Evolutionary conservation across 2,888 invertebrate species (phyloP).

Genomic region (Leptogaster cylindrica): DNA sequence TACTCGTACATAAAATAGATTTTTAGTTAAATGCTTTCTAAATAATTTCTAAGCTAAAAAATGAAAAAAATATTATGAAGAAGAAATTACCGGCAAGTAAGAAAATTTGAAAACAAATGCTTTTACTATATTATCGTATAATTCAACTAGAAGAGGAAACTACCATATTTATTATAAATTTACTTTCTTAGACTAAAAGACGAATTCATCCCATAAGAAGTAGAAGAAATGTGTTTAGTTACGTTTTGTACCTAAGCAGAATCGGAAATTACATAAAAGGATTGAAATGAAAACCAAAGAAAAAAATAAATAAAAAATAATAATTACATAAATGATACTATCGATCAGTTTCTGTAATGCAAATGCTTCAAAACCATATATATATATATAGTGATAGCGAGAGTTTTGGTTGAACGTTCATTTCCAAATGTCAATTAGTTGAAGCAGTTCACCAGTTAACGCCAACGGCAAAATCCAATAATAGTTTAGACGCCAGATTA

Average conservation of each 20-base stretch:
- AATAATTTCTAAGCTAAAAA: not conserved
- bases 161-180: slow-evolving; percentile 19
- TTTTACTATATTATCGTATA: slow-evolving; percentile 6
- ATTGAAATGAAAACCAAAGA: not conserved
- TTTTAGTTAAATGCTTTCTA: slow-evolving; percentile 13
- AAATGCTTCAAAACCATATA: too few species aligned
- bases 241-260: slow-evolving; percentile 12
- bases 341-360: too few species aligned
- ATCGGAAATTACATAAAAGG: not conserved
- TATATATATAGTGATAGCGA: slow-evolving; percentile 6
- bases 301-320: slow-evolving; percentile 9
- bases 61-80: too few species aligned
- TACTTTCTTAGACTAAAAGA: slow-evolving; percentile 3
- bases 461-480: slow-evolving; percentile 6
- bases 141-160: slow-evolving; percentile 8
- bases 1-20: slow-evolving; percentile 25
- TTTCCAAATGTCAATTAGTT: slow-evolving; percentile 29
- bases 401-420: not conserved
- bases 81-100: not conserved
- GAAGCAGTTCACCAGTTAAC: slow-evolving; percentile 14
- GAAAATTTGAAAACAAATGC: not conserved
- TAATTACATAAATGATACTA: too few species aligned
- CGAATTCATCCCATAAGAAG: not conserved
- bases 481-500: too few species aligned
- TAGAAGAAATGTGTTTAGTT: slow-evolving; percentile 12